phyloP scores from a whole-genome alignment of 2,113 vertebrate genomes.

The Merops nubicus region DNA sequence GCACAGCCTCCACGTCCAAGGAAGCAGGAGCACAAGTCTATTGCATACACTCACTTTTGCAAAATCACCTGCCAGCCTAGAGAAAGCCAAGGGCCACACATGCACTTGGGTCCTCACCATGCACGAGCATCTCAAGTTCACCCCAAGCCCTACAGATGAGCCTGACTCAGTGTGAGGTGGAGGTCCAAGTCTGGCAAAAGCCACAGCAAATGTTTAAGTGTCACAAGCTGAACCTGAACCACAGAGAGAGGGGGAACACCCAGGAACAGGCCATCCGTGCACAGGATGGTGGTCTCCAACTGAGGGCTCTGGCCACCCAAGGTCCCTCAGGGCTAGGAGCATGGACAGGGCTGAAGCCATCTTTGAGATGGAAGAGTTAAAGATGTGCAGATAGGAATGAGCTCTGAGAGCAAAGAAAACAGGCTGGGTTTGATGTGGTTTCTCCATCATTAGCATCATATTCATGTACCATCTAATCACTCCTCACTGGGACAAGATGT shows the following conservation, averaged over 20 bases:
- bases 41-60: fast-evolving
- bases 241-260: not conserved
- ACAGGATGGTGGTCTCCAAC: not conserved
- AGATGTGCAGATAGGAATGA: not conserved
- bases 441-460: not conserved
- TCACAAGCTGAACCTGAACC: not conserved
- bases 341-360: not conserved
- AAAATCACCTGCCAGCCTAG: not conserved
- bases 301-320: not conserved
- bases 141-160: not conserved
- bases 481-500: not conserved
- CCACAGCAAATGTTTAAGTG: not conserved
- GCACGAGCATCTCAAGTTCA: not conserved
- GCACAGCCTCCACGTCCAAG: not conserved
- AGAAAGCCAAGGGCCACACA: not conserved
- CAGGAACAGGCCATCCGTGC: not conserved
- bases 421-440: not conserved
- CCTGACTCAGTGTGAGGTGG: fast-evolving
- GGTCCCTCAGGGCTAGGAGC: not conserved
- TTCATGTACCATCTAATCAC: not conserved
- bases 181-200: not conserved
- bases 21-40: not conserved
- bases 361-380: not conserved
- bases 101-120: fast-evolving
- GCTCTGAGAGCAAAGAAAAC: not conserved